Base-by-base conservation (phyloP, 2,113 vertebrate species). In the Cyprinodon variegatus region DNA sequence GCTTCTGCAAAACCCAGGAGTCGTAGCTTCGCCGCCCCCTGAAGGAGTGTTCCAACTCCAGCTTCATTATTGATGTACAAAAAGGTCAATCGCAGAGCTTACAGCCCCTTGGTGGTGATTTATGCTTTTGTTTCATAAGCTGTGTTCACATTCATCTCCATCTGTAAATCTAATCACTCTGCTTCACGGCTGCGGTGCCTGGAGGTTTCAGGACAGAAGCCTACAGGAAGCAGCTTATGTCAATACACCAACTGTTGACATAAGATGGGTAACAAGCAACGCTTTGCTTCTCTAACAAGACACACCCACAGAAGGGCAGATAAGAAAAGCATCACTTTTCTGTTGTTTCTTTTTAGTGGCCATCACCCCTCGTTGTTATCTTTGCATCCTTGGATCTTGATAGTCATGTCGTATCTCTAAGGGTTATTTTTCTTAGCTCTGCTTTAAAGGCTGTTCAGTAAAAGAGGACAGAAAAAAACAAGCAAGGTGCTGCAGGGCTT, bases 231-330 rank as follows among this genome's bases (percentile, higher is more conserved):
- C 82, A 70, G 89, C 91, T 94, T 91, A 90, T 90, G 90, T 93
- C 91, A 94, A 93, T 91, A 93, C 77, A 50, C 64, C 78, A 46
- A 57, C 74, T 93, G 93, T 93, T 94, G 93, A 94, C 89, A 93
- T 83, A 90, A 91, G 89, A 92, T 13, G 90, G 83, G 86, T 75
- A 89, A 86, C 88, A 50, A 68, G 37, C 72, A 67, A 77, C 75
- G 73, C 77, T 83, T 85, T 37, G 15, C 78, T 74, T 76, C 86
- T 62, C 29, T 69, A 74, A 85, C 48, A 86, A 81, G 68, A 74
- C 84, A 41, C 60, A 14, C 67, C 29, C 79, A 93, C 89, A 67
- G 74, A 61, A 70, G 72, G 11, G 11, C 72, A 68, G 83, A 84
- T 86, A 88, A 77, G 71, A 75, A 38, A 50, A 61, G 65, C 40